phyloP scores from a whole-genome alignment of 2,888 invertebrate species.

The Melanotus villosus region DNA sequence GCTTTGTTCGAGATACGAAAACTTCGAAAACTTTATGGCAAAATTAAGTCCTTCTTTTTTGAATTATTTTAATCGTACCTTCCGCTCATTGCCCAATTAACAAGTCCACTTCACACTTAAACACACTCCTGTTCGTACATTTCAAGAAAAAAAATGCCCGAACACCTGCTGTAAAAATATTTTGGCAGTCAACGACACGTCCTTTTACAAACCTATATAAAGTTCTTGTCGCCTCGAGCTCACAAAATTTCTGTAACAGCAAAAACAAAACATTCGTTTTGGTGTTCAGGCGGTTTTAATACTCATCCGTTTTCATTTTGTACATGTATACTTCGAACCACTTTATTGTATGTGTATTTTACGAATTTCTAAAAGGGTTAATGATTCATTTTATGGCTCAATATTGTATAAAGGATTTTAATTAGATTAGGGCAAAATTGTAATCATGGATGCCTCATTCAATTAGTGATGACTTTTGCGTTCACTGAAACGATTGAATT shows the following conservation, averaged over 20 bases:
- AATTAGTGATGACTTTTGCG: conserved; percentile 16
- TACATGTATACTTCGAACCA: neutral
- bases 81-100: too few relatives aligned
- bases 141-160: too few relatives aligned
- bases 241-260: neutral
- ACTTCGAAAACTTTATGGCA: neutral
- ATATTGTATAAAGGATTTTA: conserved; percentile 37
- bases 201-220: conserved; percentile 19
- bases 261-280: conserved; percentile 1
- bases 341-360: neutral
- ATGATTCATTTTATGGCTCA: conserved; percentile 37
- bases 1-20: conserved; percentile 7
- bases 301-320: neutral
- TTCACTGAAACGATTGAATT: conserved; percentile 13
- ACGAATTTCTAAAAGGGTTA: conserved; percentile 25
- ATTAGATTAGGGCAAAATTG: conserved; percentile 27
- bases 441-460: conserved; percentile 22
- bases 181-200: conserved; percentile 14
- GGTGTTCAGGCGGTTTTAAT: neutral
- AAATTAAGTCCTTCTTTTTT: neutral
- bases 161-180: conserved; percentile 21
- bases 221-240: conserved; percentile 12
- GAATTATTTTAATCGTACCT: conserved; percentile 7
- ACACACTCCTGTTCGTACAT: too few relatives aligned
- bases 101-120: neutral